phyloP scores from a whole-genome alignment of 2,113 vertebrate species.

The Phylloscopus whistleri region DNA sequence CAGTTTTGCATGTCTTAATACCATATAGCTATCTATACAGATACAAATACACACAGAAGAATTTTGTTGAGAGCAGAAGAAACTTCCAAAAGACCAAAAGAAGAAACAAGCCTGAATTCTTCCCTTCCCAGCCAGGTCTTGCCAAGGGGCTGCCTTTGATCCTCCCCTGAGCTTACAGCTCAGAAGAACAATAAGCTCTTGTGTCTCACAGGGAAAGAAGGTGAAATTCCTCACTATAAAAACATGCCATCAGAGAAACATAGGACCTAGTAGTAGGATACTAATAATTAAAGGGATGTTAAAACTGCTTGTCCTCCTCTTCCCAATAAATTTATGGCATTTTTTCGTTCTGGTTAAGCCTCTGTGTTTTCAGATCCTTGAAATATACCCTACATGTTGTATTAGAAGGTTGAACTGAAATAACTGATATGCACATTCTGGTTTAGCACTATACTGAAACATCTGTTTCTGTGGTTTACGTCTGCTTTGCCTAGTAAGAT shows the following conservation, averaged over 20 bases:
- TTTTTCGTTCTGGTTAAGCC: background rate
- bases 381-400: background rate
- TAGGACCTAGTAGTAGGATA: background rate
- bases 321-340: background rate
- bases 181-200: background rate
- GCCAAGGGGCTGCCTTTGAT: background rate
- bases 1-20: background rate
- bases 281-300: background rate
- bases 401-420: background rate
- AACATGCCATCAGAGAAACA: background rate
- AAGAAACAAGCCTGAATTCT: background rate
- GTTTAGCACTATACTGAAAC: background rate
- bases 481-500: background rate
- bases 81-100: background rate
- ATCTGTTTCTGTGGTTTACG: background rate
- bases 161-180: background rate
- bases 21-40: background rate
- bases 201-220: background rate
- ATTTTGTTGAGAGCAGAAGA: background rate
- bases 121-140: background rate
- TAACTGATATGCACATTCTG: background rate
- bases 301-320: background rate
- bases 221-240: background rate
- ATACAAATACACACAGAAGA: background rate
- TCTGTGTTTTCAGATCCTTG: background rate